phyloP scores from a whole-genome alignment of 2,888 invertebrate genomes.

The Harmothoe impar region DNA sequence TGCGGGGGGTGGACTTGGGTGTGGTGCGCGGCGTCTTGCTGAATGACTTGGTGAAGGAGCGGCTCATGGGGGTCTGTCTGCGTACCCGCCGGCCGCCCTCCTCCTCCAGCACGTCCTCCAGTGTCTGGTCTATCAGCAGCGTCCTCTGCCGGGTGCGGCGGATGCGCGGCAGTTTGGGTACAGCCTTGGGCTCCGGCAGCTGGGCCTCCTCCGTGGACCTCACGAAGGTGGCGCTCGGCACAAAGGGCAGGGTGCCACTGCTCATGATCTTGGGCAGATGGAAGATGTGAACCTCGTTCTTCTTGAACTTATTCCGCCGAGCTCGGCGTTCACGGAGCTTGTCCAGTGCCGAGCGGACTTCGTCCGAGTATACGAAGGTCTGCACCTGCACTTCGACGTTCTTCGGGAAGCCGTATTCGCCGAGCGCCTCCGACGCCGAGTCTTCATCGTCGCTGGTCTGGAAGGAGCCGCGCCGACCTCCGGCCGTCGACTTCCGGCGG shows the following conservation, averaged over 20 bases:
- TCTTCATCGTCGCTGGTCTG: conserved; percentile 26
- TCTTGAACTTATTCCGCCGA: conserved; percentile 35
- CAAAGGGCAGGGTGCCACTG: conserved; percentile 33
- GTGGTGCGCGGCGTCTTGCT: conserved; percentile 29
- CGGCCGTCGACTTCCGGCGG: neutral
- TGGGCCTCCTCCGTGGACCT: neutral
- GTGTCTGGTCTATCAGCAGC: conserved; percentile 38
- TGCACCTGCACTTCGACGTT: conserved; percentile 19
- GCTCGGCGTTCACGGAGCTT: conserved; percentile 32
- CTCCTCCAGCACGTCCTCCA: conserved; percentile 46
- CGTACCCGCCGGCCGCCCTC: neutral
- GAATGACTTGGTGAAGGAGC: neutral
- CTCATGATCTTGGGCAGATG: conserved; percentile 56
- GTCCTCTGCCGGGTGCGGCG: conserved; percentile 4
- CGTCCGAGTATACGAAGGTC: conserved; percentile 30
- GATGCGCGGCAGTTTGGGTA: conserved; percentile 7
- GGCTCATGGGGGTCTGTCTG: neutral
- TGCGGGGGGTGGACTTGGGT: neutral
- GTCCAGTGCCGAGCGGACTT: conserved; percentile 19
- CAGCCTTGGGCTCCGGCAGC: neutral
- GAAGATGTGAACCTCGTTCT: conserved; percentile 57
- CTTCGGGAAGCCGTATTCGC: conserved; percentile 34
- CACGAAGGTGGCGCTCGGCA: conserved; percentile 29
- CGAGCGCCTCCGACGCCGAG: neutral
- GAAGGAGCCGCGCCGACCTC: neutral